These are phyloP conservation scores for Pagrus major DNA, from an alignment of 2,113 vertebrate genomes.

Conservation along the genomic window DNA sequence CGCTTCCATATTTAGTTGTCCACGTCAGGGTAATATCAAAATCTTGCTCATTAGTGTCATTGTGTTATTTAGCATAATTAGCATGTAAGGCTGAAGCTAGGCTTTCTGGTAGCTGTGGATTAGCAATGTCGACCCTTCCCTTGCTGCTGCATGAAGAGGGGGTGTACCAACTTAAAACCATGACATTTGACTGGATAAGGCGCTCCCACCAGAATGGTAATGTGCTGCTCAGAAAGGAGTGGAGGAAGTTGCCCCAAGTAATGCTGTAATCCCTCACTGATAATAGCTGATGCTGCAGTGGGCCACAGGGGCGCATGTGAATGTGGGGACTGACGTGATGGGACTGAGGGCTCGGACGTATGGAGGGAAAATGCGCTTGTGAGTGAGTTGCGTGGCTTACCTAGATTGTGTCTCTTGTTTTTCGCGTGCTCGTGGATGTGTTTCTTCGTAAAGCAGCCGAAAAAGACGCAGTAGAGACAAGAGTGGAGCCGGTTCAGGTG, in stretches of 20 bases:
- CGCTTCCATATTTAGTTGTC: conserved; percentile 21
- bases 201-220: conserved; percentile 48
- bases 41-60: conserved; percentile 44
- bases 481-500: conserved; percentile 97
- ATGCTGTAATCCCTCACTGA: conserved; percentile 63
- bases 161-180: conserved; percentile 43
- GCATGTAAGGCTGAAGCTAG: conserved; percentile 16
- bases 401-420: conserved; percentile 97
- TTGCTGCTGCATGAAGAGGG: conserved; percentile 21
- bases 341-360: background rate
- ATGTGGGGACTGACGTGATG: conserved; percentile 43
- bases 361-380: background rate
- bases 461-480: conserved; percentile 99
- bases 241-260: conserved; percentile 52
- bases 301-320: conserved; percentile 50
- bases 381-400: conserved; percentile 83
- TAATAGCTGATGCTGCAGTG: conserved; percentile 67
- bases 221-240: conserved; percentile 32
- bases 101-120: conserved; percentile 46
- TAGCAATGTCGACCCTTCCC: conserved; percentile 41
- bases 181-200: conserved; percentile 66
- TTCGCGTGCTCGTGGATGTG: conserved; percentile 99
- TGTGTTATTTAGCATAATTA: conserved; percentile 48
- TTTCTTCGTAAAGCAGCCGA: conserved; percentile 99
- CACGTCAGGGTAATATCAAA: conserved; percentile 39